A percentile compares a stretch with the other conserved stretches of the same genome.
Evolutionary conservation across 2,888 invertebrate genomes (phyloP).

Genomic region (Amphipoea lucens): DNA sequence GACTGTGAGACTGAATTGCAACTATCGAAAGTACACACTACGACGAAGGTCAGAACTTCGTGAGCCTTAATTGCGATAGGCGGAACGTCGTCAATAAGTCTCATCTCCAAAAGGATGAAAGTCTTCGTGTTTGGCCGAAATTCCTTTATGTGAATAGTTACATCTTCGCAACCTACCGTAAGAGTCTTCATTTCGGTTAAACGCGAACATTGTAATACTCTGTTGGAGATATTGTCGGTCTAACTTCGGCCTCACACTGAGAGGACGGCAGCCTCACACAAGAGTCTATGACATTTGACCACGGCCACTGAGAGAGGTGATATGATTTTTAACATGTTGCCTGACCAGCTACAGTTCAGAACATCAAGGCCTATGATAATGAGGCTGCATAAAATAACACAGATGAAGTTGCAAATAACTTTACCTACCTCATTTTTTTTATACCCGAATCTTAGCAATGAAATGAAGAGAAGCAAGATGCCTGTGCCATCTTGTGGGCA

Average conservation of each 20-base stretch:
- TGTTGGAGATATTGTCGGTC: background rate
- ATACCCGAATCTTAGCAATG: background rate
- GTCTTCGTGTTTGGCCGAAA: background rate
- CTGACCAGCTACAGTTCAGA: conserved; percentile 13
- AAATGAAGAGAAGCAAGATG: too few relatives aligned
- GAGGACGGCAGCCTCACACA: background rate
- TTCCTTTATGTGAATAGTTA: background rate
- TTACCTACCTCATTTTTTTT: background rate
- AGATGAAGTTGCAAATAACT: conserved; percentile 18
- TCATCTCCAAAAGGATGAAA: background rate
- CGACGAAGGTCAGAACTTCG: background rate
- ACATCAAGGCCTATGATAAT: conserved; percentile 40
- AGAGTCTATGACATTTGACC: conserved; percentile 33
- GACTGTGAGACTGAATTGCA: background rate
- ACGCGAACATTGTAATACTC: background rate
- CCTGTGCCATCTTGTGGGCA: too few relatives aligned
- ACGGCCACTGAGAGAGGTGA: conserved; percentile 20
- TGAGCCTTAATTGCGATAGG: background rate
- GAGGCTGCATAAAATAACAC: background rate
- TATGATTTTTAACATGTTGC: conserved; percentile 25
- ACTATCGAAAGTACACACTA: background rate
- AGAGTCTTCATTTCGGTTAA: background rate
- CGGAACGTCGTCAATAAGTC: background rate
- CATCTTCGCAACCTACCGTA: background rate
- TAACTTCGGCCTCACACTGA: background rate